Evolutionary conservation across 2,888 invertebrate species (phyloP).

Genomic region (Antheraea yamamai): DNA sequence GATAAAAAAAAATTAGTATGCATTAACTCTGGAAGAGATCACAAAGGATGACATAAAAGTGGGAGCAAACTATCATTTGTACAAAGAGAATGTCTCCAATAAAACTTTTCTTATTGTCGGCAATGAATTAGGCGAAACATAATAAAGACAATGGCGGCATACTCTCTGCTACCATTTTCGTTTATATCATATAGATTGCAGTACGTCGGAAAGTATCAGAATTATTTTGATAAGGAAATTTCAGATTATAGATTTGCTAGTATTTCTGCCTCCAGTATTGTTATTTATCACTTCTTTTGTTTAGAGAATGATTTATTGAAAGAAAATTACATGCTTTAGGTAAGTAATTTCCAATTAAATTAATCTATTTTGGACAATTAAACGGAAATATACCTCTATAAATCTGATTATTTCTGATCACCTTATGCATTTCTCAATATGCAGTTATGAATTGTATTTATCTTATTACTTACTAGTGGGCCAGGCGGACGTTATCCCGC

Average conservation of each 20-base stretch:
- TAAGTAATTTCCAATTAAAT: not conserved
- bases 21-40: slow-evolving; percentile 30
- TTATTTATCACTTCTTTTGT: not conserved
- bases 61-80: slow-evolving; percentile 30
- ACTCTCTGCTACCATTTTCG: not conserved
- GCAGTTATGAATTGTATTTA: no score
- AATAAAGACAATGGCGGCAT: slow-evolving; percentile 32
- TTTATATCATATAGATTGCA: slow-evolving; percentile 15
- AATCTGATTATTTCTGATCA: no score
- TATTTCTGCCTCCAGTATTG: not conserved
- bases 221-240: slow-evolving; percentile 1
- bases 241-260: not conserved
- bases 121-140: slow-evolving; percentile 39
- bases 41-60: slow-evolving; percentile 36
- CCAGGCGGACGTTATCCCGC: no score
- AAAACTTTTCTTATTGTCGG: slow-evolving; percentile 39
- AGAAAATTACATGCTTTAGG: not conserved
- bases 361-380: not conserved
- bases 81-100: slow-evolving; percentile 35
- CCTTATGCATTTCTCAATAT: no score
- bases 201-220: not conserved
- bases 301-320: not conserved
- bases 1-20: slow-evolving; percentile 29
- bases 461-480: no score
- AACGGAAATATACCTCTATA: not conserved